Evolutionary conservation across 1,140 invertebrate genomes (phyloP).

Genomic region (Drosophila quadrilineata): DNA sequence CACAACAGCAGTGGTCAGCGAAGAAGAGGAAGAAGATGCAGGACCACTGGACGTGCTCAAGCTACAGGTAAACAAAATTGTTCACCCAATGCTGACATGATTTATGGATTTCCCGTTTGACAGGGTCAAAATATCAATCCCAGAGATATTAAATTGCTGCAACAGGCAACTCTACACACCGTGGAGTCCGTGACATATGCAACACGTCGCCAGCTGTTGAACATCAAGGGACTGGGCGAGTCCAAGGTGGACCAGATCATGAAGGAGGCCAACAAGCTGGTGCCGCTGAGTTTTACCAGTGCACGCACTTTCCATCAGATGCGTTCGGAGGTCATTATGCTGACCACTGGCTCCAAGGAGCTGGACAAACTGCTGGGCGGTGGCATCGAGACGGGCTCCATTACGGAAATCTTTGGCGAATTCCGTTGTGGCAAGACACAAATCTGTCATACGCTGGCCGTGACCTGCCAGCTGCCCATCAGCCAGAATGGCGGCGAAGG

Average conservation of each 20-base stretch:
- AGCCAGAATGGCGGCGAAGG: slow-evolving; percentile 99
- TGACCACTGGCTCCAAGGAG: slow-evolving; percentile 97
- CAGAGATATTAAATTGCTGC: slow-evolving; percentile 95
- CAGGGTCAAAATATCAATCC: slow-evolving; percentile 90
- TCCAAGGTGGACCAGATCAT: slow-evolving; percentile 98
- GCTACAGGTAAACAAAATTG: slow-evolving; percentile 42
- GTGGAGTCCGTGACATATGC: slow-evolving; percentile 97
- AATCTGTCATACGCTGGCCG: slow-evolving; percentile 97
- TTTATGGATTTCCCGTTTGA: background rate
- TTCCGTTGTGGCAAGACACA: slow-evolving; percentile 99
- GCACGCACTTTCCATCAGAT: slow-evolving; percentile 98
- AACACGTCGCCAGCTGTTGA: slow-evolving; percentile 93
- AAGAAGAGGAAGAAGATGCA: slow-evolving; percentile 63
- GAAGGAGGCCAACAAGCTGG: slow-evolving; percentile 94
- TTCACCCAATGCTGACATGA: background rate
- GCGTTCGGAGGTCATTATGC: slow-evolving; percentile 92
- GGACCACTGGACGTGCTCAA: slow-evolving; percentile 61
- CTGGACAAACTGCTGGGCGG: slow-evolving; percentile 96
- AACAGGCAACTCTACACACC: slow-evolving; percentile 96
- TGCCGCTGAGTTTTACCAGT: slow-evolving; percentile 98
- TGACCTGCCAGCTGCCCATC: slow-evolving; percentile 98
- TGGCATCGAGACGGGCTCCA: slow-evolving; percentile 98
- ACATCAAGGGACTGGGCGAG: slow-evolving; percentile 98
- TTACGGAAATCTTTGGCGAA: slow-evolving; percentile 99
- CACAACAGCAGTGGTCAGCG: slow-evolving; percentile 53